Evolutionary conservation across 2,113 vertebrate species (phyloP).

Genomic region (Erythrocercus mccallii): DNA sequence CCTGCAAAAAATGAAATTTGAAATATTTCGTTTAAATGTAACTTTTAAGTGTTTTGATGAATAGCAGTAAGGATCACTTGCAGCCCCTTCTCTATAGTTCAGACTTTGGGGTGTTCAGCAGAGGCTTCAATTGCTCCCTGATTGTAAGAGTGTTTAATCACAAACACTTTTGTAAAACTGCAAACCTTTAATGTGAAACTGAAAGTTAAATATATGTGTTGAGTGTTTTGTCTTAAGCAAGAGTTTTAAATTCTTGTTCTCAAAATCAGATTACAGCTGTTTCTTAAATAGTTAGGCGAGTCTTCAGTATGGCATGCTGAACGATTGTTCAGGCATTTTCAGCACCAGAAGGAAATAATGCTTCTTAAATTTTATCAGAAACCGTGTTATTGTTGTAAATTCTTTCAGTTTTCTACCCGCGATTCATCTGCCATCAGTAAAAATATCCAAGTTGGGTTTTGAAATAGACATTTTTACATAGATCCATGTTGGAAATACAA

Average conservation of each 20-base stretch:
- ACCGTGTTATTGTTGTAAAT: background rate
- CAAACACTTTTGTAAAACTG: background rate
- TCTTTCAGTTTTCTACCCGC: background rate
- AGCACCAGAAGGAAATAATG: background rate
- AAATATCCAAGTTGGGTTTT: background rate
- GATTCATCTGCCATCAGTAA: background rate
- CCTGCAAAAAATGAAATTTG: background rate
- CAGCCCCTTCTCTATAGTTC: background rate
- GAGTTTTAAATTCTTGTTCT: background rate
- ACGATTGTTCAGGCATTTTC: background rate
- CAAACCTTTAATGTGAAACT: background rate
- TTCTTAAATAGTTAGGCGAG: background rate
- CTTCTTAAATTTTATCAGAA: background rate
- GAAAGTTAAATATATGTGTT: background rate
- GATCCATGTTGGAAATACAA: background rate
- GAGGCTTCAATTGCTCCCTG: background rate
- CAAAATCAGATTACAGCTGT: background rate
- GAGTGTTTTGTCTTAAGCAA: background rate
- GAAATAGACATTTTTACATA: background rate
- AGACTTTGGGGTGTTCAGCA: background rate
- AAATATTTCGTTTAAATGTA: background rate
- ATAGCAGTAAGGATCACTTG: background rate
- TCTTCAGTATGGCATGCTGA: background rate
- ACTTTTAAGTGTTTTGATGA: background rate
- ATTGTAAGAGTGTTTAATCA: background rate